phyloP scores from a whole-genome alignment of 2,888 invertebrate species.

The Schrankia costaestrigalis region DNA sequence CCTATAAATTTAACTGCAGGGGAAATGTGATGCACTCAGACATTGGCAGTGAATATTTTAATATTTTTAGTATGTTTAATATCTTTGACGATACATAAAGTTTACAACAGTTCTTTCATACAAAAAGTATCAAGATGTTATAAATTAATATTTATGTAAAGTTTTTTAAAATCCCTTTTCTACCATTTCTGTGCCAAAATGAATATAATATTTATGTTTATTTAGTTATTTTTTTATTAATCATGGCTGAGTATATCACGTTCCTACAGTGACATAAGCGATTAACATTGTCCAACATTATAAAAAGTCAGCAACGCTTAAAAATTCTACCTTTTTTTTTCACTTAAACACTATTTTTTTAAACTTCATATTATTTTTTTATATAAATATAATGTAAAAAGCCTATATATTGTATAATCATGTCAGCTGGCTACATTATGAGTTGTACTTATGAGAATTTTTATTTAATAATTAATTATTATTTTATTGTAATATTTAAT shows the following conservation, averaged over 20 bases:
- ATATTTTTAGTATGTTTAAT: too few species aligned
- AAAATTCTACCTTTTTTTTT: slow-evolving; percentile 52
- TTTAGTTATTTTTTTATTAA: background rate
- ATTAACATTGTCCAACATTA: slow-evolving; percentile 38
- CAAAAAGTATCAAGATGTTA: too few species aligned
- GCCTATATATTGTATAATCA: slow-evolving; percentile 63
- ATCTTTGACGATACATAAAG: too few species aligned
- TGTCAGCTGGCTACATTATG: slow-evolving; percentile 51
- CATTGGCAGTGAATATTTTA: slow-evolving; percentile 15
- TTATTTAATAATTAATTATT: slow-evolving; percentile 49
- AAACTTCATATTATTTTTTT: slow-evolving; percentile 46
- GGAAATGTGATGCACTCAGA: slow-evolving; percentile 23
- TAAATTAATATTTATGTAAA: too few species aligned
- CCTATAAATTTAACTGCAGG: slow-evolving; percentile 32
- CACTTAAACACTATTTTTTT: slow-evolving; percentile 53
- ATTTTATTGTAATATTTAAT: slow-evolving; percentile 38
- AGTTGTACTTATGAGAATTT: slow-evolving; percentile 57
- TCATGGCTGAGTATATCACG: slow-evolving; percentile 23
- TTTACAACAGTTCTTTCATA: too few species aligned
- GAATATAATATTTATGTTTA: too few species aligned
- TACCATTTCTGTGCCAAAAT: too few species aligned
- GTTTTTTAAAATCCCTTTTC: too few species aligned
- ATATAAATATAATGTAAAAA: slow-evolving; percentile 70
- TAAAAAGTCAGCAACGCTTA: slow-evolving; percentile 37
- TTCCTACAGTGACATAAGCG: slow-evolving; percentile 40